Percentiles rank a stretch among this genome's conserved stretches.
Conservation (phyloP, 2,888 invertebrate genomes). For the Gortyna flavago region DNA sequence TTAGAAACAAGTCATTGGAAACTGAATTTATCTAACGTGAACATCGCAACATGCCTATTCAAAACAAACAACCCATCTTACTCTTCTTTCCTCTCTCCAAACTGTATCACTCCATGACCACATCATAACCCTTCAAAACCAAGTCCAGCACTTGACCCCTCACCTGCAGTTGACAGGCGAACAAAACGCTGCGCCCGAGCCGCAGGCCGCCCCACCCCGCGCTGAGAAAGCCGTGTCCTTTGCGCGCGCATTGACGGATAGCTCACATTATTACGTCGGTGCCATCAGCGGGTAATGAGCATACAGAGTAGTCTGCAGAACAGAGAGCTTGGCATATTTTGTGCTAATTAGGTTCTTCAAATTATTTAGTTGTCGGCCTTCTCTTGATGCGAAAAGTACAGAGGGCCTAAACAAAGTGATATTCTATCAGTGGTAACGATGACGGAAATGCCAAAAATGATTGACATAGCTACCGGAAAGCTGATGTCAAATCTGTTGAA, state of each 20-base stretch:
- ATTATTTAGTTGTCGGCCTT: background rate
- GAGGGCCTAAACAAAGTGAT: no score
- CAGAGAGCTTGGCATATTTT: slow-evolving; percentile 28
- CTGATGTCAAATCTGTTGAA: no score
- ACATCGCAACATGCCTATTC: background rate
- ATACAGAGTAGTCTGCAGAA: slow-evolving; percentile 63
- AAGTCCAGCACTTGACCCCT: slow-evolving; percentile 65
- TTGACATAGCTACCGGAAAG: no score
- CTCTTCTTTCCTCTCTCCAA: background rate
- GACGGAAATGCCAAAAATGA: no score
- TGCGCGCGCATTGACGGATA: slow-evolving; percentile 82
- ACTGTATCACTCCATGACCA: slow-evolving; percentile 41
- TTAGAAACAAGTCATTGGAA: no score
- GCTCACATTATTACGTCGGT: slow-evolving; percentile 83
- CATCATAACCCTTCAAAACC: slow-evolving; percentile 46
- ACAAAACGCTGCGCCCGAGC: slow-evolving; percentile 73
- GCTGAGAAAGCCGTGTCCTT: slow-evolving; percentile 87
- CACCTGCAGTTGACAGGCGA: slow-evolving; percentile 73
- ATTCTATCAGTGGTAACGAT: no score
- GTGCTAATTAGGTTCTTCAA: slow-evolving; percentile 11
- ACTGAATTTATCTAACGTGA: background rate
- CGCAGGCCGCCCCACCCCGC: slow-evolving; percentile 61
- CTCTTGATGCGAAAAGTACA: background rate
- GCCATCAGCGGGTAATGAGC: slow-evolving; percentile 82
- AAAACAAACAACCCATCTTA: background rate